Evolutionary conservation across 2,113 vertebrate genomes (phyloP).

Genomic region (Ammodramus savannarum): DNA sequence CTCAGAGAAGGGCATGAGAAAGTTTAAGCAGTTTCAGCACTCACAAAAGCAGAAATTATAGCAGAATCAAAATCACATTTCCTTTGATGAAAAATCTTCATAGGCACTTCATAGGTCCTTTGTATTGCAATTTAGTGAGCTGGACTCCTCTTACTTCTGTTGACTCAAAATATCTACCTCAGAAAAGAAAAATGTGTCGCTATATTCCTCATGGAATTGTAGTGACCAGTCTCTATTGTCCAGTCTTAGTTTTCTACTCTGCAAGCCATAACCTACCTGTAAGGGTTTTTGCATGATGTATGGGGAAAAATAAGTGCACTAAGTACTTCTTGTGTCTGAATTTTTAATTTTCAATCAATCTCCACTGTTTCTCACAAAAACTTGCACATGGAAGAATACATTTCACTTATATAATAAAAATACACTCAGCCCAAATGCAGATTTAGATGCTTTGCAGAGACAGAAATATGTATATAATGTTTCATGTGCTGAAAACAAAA

Average conservation of each 20-base stretch:
- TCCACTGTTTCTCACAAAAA: background rate
- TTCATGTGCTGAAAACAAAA: background rate
- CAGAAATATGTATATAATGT: background rate
- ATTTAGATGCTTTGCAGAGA: background rate
- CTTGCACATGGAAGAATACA: background rate
- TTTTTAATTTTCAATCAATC: background rate
- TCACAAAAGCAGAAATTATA: background rate
- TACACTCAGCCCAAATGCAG: background rate
- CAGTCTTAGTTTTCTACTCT: background rate
- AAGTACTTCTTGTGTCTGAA: background rate
- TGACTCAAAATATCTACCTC: background rate
- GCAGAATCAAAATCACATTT: background rate
- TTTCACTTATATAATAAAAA: background rate
- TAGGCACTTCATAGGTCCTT: background rate
- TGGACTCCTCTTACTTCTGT: background rate
- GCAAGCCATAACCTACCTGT: background rate
- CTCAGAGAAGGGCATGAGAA: background rate
- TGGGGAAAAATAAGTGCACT: background rate
- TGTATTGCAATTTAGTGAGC: background rate
- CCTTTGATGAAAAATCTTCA: background rate
- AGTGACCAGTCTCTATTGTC: background rate
- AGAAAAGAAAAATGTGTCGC: background rate
- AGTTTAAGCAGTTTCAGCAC: background rate
- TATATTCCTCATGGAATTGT: background rate
- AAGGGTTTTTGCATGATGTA: background rate